These are phyloP conservation scores for Rapana venosa DNA, from an alignment of 2,888 invertebrate species.

Conservation along the genomic window DNA sequence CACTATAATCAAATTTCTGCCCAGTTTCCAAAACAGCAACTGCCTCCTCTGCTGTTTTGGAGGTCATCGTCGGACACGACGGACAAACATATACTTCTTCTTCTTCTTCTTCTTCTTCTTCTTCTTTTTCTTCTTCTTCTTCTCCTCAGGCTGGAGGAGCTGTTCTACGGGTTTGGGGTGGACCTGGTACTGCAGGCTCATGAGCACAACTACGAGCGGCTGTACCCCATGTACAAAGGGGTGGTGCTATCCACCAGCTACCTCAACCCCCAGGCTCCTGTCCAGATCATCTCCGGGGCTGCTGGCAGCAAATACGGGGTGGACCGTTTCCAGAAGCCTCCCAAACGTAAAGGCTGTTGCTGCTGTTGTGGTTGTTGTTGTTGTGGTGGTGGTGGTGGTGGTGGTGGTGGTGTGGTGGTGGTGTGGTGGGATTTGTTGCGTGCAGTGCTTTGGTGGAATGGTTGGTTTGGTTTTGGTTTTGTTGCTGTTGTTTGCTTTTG, in stretches of 20 bases:
- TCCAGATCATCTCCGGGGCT: conserved; percentile 70
- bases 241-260: conserved; percentile 60
- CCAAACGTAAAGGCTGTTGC: conserved; percentile 24
- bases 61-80: no score
- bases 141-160: conserved; percentile 64
- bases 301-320: conserved; percentile 57
- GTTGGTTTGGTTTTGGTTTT: not conserved
- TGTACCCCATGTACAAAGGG: conserved; percentile 68
- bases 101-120: no score
- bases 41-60: no score
- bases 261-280: conserved; percentile 64
- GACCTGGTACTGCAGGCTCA: conserved; percentile 69
- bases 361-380: not conserved
- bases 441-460: no score
- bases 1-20: no score
- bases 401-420: not conserved
- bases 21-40: no score
- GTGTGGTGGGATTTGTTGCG: no score
- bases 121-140: no score
- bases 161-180: conserved; percentile 70
- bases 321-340: conserved; percentile 44
- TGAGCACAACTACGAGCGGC: conserved; percentile 69
- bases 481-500: no score
- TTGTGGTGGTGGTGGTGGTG: not conserved
- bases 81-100: no score